Evolutionary conservation across 2,113 vertebrate genomes (phyloP).

Genomic region (Cololabis saira): DNA sequence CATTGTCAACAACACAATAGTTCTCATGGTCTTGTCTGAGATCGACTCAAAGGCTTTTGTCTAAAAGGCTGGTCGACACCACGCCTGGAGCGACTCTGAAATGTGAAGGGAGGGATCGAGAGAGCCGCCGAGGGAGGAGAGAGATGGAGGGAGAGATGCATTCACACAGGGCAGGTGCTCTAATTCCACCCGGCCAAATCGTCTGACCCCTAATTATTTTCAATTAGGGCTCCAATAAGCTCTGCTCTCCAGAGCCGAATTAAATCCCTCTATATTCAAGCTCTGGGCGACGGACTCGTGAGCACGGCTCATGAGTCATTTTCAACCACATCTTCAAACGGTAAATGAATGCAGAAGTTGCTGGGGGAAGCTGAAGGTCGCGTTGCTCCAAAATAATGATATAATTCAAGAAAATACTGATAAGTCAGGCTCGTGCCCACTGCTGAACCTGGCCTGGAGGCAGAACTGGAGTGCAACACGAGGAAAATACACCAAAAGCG

Average conservation of each 20-base stretch:
- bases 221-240: slow-evolving; percentile 68
- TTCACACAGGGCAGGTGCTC: slow-evolving; percentile 82
- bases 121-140: slow-evolving; percentile 10
- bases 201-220: slow-evolving; percentile 74
- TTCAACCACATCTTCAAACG: slow-evolving; percentile 7
- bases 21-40: slow-evolving; percentile 38
- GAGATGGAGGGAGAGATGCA: slow-evolving; percentile 71
- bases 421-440: not conserved
- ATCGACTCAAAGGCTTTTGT: slow-evolving; percentile 72
- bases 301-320: not conserved
- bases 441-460: not conserved
- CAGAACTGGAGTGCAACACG: not conserved
- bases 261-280: slow-evolving; percentile 29
- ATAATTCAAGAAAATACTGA: not conserved
- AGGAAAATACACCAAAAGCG: not conserved
- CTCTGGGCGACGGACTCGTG: not conserved
- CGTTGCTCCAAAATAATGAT: not conserved
- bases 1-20: slow-evolving; percentile 72
- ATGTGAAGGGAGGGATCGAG: slow-evolving; percentile 41
- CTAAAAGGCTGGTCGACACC: slow-evolving; percentile 53
- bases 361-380: slow-evolving; percentile 2
- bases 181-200: slow-evolving; percentile 64
- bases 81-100: slow-evolving; percentile 5
- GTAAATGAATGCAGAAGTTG: not conserved
- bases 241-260: slow-evolving; percentile 31